phyloP scores from a whole-genome alignment of 2,797 vertebrate genomes.

The Macropodus opercularis region DNA sequence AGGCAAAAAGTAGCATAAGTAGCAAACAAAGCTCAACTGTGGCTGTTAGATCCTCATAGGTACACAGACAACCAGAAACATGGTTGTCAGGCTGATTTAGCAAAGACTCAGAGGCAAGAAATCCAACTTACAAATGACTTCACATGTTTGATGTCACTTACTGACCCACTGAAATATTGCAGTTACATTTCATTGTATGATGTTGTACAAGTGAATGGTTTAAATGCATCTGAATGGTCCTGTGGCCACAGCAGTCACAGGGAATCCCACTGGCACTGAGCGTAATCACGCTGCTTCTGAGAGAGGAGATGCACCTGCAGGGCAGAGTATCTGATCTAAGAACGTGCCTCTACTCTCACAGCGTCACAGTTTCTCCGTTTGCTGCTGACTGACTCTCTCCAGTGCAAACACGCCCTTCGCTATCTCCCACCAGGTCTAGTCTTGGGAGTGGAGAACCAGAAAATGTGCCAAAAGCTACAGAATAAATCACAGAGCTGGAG shows the following conservation, averaged over 20 bases:
- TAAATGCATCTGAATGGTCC: neutral
- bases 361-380: conserved; percentile 9
- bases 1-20: too few species aligned
- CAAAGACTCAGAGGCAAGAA: too few species aligned
- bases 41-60: too few species aligned
- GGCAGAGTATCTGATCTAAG: conserved; percentile 90
- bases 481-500: conserved; percentile 85
- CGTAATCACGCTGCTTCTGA: conserved; percentile 89
- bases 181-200: neutral
- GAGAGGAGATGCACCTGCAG: conserved; percentile 86
- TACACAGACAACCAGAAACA: too few species aligned
- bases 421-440: conserved; percentile 73
- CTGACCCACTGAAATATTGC: neutral
- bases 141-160: too few species aligned
- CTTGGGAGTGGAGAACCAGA: conserved; percentile 85
- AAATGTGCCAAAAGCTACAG: conserved; percentile 92
- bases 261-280: conserved; percentile 40
- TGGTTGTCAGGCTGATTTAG: too few species aligned
- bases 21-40: too few species aligned
- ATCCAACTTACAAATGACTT: too few species aligned
- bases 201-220: neutral
- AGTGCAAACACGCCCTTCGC: conserved; percentile 81
- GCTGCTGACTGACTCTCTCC: conserved; percentile 27
- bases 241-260: conserved; percentile 6
- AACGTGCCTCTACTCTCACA: conserved; percentile 80